phyloP scores from a whole-genome alignment of 2,888 invertebrate genomes.

The Monopis laevigella region DNA sequence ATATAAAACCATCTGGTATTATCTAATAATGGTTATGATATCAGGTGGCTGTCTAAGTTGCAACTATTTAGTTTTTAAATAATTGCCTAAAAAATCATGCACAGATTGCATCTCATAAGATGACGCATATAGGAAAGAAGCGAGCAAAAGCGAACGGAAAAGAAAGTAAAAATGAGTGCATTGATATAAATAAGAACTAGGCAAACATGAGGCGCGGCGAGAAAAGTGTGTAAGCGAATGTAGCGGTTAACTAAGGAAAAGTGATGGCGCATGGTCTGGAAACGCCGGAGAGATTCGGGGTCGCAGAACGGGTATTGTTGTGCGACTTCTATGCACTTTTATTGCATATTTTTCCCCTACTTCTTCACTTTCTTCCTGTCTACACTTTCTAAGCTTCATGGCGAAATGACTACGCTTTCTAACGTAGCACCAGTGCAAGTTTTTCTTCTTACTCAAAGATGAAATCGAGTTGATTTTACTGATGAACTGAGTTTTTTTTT shows the following conservation, averaged over 20 bases:
- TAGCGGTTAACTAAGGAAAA: conserved; percentile 49
- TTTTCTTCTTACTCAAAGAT: conserved; percentile 51
- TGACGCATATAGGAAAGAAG: conserved; percentile 27
- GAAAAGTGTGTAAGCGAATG: conserved; percentile 46
- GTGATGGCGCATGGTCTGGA: conserved; percentile 48
- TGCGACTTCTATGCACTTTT: conserved; percentile 32
- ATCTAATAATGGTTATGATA: too few species aligned
- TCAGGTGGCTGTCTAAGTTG: too few species aligned
- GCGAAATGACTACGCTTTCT: conserved; percentile 63
- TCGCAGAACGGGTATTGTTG: conserved; percentile 39
- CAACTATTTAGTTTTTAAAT: too few species aligned
- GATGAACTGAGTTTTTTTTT: too few species aligned
- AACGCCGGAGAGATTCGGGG: conserved; percentile 28
- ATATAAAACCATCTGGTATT: too few species aligned
- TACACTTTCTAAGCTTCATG: conserved; percentile 64
- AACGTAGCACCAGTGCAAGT: conserved; percentile 61
- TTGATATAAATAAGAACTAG: conserved; percentile 49
- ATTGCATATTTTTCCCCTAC: conserved; percentile 51
- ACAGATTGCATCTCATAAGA: too few species aligned
- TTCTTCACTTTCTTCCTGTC: conserved; percentile 64
- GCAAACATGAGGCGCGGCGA: conserved; percentile 44
- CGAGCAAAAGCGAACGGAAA: conserved; percentile 60
- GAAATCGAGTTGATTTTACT: conserved; percentile 53
- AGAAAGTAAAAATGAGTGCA: conserved; percentile 66
- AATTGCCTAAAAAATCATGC: too few species aligned